Conservation (phyloP, 2,888 invertebrate species). For the Drosophila picticornis region DNA sequence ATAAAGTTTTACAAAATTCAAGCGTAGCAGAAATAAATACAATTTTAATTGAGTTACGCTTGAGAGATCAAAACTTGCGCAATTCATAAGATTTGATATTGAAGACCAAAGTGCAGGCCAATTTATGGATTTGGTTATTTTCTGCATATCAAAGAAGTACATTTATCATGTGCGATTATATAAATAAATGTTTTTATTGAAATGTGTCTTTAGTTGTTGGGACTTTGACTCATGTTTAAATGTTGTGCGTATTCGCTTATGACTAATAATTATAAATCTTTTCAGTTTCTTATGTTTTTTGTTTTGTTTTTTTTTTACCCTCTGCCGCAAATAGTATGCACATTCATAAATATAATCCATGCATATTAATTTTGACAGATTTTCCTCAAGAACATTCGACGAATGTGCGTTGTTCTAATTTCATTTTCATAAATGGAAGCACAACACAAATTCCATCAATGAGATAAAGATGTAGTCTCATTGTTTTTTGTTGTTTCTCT, state of each 20-base stretch:
- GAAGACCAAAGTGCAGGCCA: background rate
- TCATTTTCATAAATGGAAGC: conserved; percentile 47
- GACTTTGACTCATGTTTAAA: conserved; percentile 29
- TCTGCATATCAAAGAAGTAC: background rate
- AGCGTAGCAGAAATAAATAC: background rate
- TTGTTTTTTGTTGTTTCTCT: conserved; percentile 21
- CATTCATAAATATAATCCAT: conserved; percentile 21
- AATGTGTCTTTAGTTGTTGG: background rate
- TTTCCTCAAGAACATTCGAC: conserved; percentile 34
- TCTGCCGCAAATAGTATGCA: background rate
- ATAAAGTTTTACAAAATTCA: background rate
- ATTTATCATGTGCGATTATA: background rate
- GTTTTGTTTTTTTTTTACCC: background rate
- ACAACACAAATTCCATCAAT: conserved; percentile 43
- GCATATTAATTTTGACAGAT: conserved; percentile 43
- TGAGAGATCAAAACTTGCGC: background rate
- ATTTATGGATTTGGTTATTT: background rate
- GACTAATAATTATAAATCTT: conserved; percentile 54
- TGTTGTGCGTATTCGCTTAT: conserved; percentile 27
- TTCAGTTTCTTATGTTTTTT: conserved; percentile 8
- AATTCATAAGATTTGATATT: background rate
- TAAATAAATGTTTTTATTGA: background rate
- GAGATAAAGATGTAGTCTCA: conserved; percentile 64
- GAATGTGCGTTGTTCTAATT: conserved; percentile 45
- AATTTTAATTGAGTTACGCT: background rate